Percentiles rank a stretch among this genome's conserved stretches.
Conservation (phyloP, 2,797 vertebrate genomes). For the Molothrus ater region DNA sequence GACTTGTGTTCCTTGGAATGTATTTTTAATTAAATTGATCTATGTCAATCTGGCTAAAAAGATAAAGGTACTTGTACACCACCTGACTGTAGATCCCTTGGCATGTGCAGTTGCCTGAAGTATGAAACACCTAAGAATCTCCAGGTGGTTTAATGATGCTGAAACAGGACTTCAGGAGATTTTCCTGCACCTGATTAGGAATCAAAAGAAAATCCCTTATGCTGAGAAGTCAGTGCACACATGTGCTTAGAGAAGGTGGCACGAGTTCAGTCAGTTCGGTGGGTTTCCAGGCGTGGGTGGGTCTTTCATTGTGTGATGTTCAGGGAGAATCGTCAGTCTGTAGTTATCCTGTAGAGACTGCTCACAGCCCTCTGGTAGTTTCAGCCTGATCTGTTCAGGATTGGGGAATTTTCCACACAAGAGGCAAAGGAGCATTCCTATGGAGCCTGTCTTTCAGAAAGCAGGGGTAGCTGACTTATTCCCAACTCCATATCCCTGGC, state of each 20-base stretch:
- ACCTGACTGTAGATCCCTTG: background rate
- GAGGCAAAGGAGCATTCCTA: background rate
- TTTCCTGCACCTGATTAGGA: background rate
- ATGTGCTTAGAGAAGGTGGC: background rate
- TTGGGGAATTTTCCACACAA: background rate
- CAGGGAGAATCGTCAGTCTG: background rate
- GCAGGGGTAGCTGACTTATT: accelerated
- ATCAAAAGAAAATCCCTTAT: background rate
- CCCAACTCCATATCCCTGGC: accelerated
- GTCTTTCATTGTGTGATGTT: too few species aligned
- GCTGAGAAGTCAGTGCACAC: background rate
- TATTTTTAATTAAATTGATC: background rate
- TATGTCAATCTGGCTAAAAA: background rate
- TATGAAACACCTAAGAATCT: background rate
- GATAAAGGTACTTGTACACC: background rate
- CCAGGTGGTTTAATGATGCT: background rate
- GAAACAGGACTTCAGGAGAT: background rate
- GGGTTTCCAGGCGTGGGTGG: background rate
- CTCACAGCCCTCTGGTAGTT: background rate
- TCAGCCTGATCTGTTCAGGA: background rate
- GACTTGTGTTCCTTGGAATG: background rate
- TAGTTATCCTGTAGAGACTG: background rate
- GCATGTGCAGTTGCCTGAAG: background rate
- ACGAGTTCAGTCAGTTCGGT: accelerated
- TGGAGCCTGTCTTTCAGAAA: background rate